These are phyloP conservation scores for Notechis scutatus DNA, from an alignment of 2,113 vertebrate genomes.

Conservation along the genomic window DNA sequence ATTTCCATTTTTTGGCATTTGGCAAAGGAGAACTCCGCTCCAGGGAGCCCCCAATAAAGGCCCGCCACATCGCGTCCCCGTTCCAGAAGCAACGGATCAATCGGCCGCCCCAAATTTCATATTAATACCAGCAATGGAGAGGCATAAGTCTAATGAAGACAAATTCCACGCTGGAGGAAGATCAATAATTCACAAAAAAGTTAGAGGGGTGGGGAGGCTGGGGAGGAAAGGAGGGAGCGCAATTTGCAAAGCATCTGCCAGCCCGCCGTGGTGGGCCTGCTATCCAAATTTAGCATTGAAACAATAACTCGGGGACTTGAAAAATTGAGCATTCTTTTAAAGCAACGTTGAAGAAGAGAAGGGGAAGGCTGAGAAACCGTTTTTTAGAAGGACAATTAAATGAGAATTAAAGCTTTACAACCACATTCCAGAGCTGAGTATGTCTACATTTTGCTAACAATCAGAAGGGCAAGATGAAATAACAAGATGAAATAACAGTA, in stretches of 20 bases:
- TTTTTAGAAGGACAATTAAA: background rate
- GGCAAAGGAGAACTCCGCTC: constrained; percentile 42
- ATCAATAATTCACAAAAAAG: constrained; percentile 39
- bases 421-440: background rate
- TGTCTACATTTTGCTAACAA: background rate
- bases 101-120: constrained; percentile 37
- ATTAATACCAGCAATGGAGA: constrained; percentile 42
- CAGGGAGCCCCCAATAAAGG: constrained; percentile 49
- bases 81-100: constrained; percentile 34
- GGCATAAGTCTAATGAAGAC: constrained; percentile 53
- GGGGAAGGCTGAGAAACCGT: background rate
- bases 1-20: constrained; percentile 53
- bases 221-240: constrained; percentile 6
- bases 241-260: constrained; percentile 39
- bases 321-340: background rate
- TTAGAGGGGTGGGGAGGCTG: background rate
- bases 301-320: constrained; percentile 17
- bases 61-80: constrained; percentile 28
- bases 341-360: background rate
- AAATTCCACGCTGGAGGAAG: constrained; percentile 40
- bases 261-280: constrained; percentile 7
- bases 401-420: background rate
- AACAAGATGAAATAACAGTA: background rate
- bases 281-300: constrained; percentile 49
- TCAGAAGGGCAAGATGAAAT: background rate